Evolutionary conservation across 2,797 vertebrate genomes (phyloP), one percentile per base, ranked within the genome.

Genomic region (Sebastes glaucus): DNA sequence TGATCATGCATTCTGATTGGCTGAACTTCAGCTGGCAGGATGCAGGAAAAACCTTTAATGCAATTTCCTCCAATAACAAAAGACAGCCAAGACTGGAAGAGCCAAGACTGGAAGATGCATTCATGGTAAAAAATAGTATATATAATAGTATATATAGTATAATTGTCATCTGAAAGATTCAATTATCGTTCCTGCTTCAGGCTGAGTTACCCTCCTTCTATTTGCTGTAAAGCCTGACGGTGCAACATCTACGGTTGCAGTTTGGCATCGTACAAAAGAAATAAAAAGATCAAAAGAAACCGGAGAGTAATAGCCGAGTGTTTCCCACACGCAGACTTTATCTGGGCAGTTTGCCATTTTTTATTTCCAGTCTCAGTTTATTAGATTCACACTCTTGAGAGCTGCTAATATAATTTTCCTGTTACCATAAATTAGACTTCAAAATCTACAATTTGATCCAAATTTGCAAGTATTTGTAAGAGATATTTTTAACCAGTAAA

Each of bases 11-110:
- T 28, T 71, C 65, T 74, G 72, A 88, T 86, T 87, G 90, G 90
- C 49, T 57, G 59, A 66, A 74, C 57, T 64, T 81, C 71, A 87
- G 74, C 77, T 65, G 85, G 69, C 84, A 89, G 86, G 89, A 89
- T 68, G 84, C 49, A 68, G 67, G 56, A 81, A 71, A 72, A 68
- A 35, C 30, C 28, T n/a, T n/a, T 68, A 73, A 87, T 67, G 16
- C 42, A 65, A 64, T 67, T 80, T 84, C 84, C 55, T 75, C n/a
- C 9, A 10, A 30, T 25, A 71, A 75, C 63, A 80, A 87, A 76
- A 74, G 38, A 53, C 71, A 49, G 65, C 10, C 14, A 62, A 38
- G 38, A 53, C n/a, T 60, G 11, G 16, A 66, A 56, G 46, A 80
- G 65, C 10, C 14, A 62, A 38, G 38, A 53, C n/a, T 61, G 11